phyloP scores from a whole-genome alignment of 2,888 invertebrate species.

The Hyles lineata region DNA sequence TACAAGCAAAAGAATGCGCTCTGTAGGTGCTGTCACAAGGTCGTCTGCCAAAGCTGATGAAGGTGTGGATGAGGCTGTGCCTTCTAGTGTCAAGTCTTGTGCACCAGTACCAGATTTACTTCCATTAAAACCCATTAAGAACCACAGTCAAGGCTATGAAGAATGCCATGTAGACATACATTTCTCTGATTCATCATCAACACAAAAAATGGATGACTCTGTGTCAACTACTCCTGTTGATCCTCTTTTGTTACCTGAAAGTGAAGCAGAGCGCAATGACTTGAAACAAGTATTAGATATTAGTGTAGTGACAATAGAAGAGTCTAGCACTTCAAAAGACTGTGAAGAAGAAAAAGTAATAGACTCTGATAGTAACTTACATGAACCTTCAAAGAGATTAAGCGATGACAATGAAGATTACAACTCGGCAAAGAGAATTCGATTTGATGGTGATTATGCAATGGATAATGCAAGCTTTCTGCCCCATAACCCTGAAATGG shows the following conservation, averaged over 20 bases:
- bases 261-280: conserved; percentile 69
- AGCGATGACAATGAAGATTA: conserved; percentile 69
- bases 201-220: conserved; percentile 72
- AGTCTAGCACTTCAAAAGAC: conserved; percentile 64
- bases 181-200: conserved; percentile 75
- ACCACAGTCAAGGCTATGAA: conserved; percentile 70
- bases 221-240: conserved; percentile 76
- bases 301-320: conserved; percentile 74
- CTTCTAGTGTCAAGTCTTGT: conserved; percentile 60
- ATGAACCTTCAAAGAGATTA: conserved; percentile 70
- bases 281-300: conserved; percentile 71
- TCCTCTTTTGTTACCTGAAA: conserved; percentile 75
- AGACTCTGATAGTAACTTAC: conserved; percentile 59
- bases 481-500: conserved; percentile 49
- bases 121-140: conserved; percentile 72
- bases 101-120: conserved; percentile 78
- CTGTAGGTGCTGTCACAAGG: conserved; percentile 88
- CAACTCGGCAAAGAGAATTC: conserved; percentile 67
- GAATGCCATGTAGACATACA: conserved; percentile 76
- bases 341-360: conserved; percentile 65
- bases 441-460: conserved; percentile 49
- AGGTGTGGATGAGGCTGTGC: conserved; percentile 57
- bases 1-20: conserved; percentile 80
- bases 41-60: conserved; percentile 84
- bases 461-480: conserved; percentile 51